Percentiles rank a stretch among this genome's conserved stretches.
phyloP scores from a whole-genome alignment of 2,888 invertebrate genomes.

The Xylophagus ater region DNA sequence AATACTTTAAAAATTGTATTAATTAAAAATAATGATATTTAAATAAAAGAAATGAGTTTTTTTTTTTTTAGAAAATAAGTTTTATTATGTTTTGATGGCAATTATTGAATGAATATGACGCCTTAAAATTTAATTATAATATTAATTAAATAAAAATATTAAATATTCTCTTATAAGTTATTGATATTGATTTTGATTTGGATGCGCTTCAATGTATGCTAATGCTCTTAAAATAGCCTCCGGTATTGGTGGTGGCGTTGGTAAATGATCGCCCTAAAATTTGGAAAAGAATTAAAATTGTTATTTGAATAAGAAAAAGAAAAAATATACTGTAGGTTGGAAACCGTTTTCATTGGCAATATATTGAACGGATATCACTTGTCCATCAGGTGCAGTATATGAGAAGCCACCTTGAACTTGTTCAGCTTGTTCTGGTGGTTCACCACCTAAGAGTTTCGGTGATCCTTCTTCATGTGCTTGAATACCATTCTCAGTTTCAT shows the following conservation, averaged over 20 bases:
- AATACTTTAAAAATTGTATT: too few relatives aligned
- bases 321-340: conserved; percentile 41
- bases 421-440: conserved; percentile 34
- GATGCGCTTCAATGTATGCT: conserved; percentile 15
- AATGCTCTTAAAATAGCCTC: conserved; percentile 42
- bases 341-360: conserved; percentile 59
- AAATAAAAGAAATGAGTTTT: too few relatives aligned
- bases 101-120: too few relatives aligned
- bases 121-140: neutral
- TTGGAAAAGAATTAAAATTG: neutral
- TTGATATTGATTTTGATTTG: too few relatives aligned
- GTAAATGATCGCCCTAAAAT: conserved; percentile 23
- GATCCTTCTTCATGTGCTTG: conserved; percentile 47
- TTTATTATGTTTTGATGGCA: too few relatives aligned
- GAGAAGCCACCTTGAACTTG: conserved; percentile 44
- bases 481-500: conserved; percentile 53
- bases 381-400: conserved; percentile 52
- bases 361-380: conserved; percentile 46
- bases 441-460: conserved; percentile 43
- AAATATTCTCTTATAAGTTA: too few relatives aligned
- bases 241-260: conserved; percentile 30
- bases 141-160: too few relatives aligned
- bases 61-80: too few relatives aligned
- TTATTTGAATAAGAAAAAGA: neutral
- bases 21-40: too few relatives aligned